Percentiles rank a stretch among this genome's conserved stretches.
phyloP scores from a whole-genome alignment of 2,113 vertebrate species.

The Periophthalmus modestus region DNA sequence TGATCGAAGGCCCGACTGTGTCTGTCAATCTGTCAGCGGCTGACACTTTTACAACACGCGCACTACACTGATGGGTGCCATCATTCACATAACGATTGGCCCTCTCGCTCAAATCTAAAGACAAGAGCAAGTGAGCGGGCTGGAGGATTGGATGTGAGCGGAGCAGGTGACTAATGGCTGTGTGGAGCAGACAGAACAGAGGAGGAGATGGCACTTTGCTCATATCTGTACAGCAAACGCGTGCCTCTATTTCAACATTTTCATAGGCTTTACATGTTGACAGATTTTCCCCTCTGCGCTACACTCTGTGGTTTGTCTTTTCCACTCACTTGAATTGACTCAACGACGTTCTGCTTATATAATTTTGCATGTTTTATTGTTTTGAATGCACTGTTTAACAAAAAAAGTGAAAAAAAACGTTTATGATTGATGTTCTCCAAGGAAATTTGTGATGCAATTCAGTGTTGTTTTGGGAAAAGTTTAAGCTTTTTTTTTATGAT shows the following conservation, averaged over 20 bases:
- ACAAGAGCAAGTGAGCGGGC: constrained; percentile 40
- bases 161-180: constrained; percentile 25
- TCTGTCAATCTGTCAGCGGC: constrained; percentile 81
- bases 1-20: constrained; percentile 76
- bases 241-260: constrained; percentile 17
- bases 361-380: neutral
- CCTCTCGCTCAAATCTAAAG: constrained; percentile 67
- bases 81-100: constrained; percentile 80
- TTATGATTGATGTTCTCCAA: neutral
- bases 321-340: constrained; percentile 34
- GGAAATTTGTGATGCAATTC: neutral
- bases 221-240: constrained; percentile 32
- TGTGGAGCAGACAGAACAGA: constrained; percentile 36
- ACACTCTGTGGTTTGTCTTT: constrained; percentile 50
- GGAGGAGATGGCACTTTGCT: constrained; percentile 21
- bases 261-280: constrained; percentile 23
- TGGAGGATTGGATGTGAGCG: constrained; percentile 35
- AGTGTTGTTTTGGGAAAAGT: neutral
- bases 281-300: constrained; percentile 41
- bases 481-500: neutral
- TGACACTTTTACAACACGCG: constrained; percentile 84
- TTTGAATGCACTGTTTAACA: neutral
- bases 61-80: constrained; percentile 79
- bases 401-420: neutral
- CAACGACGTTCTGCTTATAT: constrained; percentile 32